Evolutionary conservation across 2,888 invertebrate species (phyloP), one percentile per base, ranked within the genome.

Genomic region (Poecilus cupreus): DNA sequence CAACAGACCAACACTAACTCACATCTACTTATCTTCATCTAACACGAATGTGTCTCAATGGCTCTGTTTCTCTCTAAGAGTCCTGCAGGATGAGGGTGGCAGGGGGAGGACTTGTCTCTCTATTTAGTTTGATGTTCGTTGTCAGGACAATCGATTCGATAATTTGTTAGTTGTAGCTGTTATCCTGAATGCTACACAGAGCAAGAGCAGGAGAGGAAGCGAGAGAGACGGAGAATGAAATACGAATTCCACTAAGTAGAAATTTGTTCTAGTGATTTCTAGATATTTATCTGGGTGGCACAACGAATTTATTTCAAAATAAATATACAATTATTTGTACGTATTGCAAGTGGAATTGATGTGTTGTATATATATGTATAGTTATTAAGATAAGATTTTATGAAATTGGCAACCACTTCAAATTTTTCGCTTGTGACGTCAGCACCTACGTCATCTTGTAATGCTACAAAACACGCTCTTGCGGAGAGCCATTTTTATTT

Each of bases 141-240:
- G 64, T 68, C 64, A 68, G 64, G 64, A 68, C 64, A 68, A 68
- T 68, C 64, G 64, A 68, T 68, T 68, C 32, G 64, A 68, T 68
- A 68, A 68, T 68, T 68, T 68, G 64, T 68, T 68, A 68, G 64
- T 68, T 32, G 32, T 18, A 37, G 32, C 32, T 32, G 26, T 5
- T 26, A 26, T 26, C 26, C 3, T 32, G 32, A 32, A 32, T 32
- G 5, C 32, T 32, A 32, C 32, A 32, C 32, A 3, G 26, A 5
- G 5, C 3, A 37, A 18, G 24, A 24, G 24, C 32, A 3, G 26
- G 26, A 26, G 26, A 37, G 8, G 24, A 24, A 57, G 22, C 6
- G 6, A 57, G 39, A 10, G n/a, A 13, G 43, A 43, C 4, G 8
- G 2, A 8, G 32, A 32, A 32, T 32, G 32, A 32, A 32, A 32